Evolutionary conservation across 2,888 invertebrate genomes (phyloP).

Genomic region (Heteromurus nitidus): DNA sequence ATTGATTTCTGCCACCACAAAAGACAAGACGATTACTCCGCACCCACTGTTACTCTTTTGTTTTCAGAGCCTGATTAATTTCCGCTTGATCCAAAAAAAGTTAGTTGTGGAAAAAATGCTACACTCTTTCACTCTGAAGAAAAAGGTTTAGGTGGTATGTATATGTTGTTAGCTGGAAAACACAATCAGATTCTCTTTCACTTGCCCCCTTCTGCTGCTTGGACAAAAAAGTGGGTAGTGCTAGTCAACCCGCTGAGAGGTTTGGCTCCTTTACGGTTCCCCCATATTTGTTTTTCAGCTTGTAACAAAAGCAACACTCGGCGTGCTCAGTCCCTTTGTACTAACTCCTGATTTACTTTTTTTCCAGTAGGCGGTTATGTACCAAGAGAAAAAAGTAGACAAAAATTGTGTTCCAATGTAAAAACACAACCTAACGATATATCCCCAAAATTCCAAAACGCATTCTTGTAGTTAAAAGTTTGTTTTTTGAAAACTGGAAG

Average conservation of each 20-base stretch:
- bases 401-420: too few species aligned
- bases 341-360: slow-evolving; percentile 11
- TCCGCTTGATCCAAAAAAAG: slow-evolving; percentile 56
- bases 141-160: slow-evolving; percentile 7
- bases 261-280: slow-evolving; percentile 11
- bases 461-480: too few species aligned
- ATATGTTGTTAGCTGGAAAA: slow-evolving; percentile 14
- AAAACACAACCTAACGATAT: too few species aligned
- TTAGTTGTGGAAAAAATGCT: slow-evolving; percentile 14
- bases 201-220: neutral
- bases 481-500: too few species aligned
- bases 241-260: slow-evolving; percentile 47
- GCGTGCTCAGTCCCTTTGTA: too few species aligned
- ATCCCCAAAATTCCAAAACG: too few species aligned
- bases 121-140: too few species aligned
- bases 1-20: slow-evolving; percentile 52
- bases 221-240: neutral
- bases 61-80: slow-evolving; percentile 62
- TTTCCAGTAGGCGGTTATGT: neutral
- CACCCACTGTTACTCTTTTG: slow-evolving; percentile 58
- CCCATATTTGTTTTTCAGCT: slow-evolving; percentile 5
- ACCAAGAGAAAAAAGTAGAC: neutral
- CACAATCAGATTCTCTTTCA: slow-evolving; percentile 1
- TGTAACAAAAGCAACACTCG: neutral
- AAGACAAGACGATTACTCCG: slow-evolving; percentile 38